phyloP scores from a whole-genome alignment of 2,113 vertebrate species.

The Sander lucioperca region DNA sequence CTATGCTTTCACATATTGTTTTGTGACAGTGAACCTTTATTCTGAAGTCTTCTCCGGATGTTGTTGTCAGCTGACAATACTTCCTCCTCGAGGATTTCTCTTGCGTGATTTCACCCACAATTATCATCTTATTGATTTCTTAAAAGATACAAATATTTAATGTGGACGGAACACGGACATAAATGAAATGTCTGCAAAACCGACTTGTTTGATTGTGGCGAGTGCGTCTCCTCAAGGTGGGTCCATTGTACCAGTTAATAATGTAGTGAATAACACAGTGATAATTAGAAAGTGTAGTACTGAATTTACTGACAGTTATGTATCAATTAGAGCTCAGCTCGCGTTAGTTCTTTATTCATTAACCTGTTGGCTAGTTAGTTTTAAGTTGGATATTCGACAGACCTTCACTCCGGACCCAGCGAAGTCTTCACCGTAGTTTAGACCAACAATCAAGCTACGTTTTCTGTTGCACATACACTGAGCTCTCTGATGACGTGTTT shows the following conservation, averaged over 20 bases:
- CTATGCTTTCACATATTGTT: too few species aligned
- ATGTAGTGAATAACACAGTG: not conserved
- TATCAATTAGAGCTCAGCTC: not conserved
- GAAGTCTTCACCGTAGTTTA: too few species aligned
- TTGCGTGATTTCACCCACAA: not conserved
- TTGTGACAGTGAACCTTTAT: constrained; percentile 51
- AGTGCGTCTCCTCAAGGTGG: constrained; percentile 77
- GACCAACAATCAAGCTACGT: not conserved
- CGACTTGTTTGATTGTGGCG: constrained; percentile 79
- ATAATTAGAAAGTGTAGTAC: not conserved
- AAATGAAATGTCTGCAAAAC: constrained; percentile 74
- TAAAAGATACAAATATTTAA: not conserved
- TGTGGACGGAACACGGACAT: not conserved
- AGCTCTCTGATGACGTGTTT: not conserved
- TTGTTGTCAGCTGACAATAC: constrained; percentile 75
- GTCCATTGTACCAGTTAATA: not conserved
- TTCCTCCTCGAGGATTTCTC: constrained; percentile 19
- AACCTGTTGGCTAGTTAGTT: not conserved
- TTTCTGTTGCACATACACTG: not conserved
- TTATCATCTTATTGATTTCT: not conserved
- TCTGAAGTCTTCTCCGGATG: constrained; percentile 71
- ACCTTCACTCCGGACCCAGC: too few species aligned
- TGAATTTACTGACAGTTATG: not conserved
- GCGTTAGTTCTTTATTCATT: not conserved
- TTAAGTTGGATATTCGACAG: too few species aligned